phyloP scores from a whole-genome alignment of 2,797 vertebrate species.

The Okamejei kenojei region DNA sequence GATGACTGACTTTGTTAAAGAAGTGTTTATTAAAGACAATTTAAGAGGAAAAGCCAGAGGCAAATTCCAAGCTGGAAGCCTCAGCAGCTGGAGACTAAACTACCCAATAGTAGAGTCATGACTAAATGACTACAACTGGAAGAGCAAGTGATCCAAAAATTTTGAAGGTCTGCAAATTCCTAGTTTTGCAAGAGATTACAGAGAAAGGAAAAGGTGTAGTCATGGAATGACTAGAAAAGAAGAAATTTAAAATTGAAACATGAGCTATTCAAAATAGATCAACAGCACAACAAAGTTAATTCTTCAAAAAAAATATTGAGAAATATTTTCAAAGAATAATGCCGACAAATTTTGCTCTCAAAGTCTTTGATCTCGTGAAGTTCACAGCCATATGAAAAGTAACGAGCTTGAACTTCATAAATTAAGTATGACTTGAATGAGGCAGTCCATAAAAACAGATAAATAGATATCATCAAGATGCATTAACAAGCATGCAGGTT shows the following conservation, averaged over 20 bases:
- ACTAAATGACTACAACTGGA: background rate
- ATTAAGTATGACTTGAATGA: background rate
- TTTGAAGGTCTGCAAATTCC: background rate
- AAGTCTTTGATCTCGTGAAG: background rate
- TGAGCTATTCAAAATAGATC: no score
- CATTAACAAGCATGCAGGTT: slow-evolving; percentile 1
- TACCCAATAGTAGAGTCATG: no score
- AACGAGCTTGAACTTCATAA: background rate
- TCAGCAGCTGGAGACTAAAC: no score
- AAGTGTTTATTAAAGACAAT: no score
- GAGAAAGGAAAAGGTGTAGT: no score
- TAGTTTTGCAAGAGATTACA: background rate
- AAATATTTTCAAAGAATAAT: background rate
- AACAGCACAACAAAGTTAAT: background rate
- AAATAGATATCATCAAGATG: slow-evolving; percentile 30
- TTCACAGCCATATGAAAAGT: background rate
- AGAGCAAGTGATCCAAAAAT: background rate
- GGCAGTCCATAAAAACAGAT: background rate
- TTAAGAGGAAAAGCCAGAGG: no score
- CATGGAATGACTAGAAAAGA: background rate
- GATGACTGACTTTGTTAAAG: no score
- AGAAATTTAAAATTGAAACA: background rate
- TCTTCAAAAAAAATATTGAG: background rate
- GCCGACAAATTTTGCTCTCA: background rate
- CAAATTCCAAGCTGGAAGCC: no score